A percentile compares a stretch with the other conserved stretches of the same genome.
These are phyloP conservation scores for Stenchaetothrips biformis DNA, from an alignment of 2,888 invertebrate genomes.

Conservation along the genomic window DNA sequence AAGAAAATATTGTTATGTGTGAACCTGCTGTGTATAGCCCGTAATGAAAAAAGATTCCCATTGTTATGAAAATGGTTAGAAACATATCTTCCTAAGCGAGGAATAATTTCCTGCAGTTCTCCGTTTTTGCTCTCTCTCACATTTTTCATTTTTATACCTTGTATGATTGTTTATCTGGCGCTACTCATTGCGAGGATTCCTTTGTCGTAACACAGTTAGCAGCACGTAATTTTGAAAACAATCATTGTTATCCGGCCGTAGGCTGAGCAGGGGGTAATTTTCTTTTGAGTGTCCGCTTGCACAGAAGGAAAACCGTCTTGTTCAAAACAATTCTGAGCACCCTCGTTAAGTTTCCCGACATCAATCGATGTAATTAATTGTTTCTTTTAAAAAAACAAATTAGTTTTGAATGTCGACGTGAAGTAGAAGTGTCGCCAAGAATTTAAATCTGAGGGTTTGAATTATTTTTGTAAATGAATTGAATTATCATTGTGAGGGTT, in stretches of 20 bases:
- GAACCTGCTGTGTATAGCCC: constrained; percentile 13
- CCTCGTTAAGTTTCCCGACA: background rate
- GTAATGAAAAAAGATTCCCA: constrained; percentile 3
- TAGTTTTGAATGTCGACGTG: background rate
- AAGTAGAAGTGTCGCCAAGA: background rate
- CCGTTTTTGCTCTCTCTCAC: background rate
- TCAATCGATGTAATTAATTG: background rate
- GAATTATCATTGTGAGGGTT: background rate
- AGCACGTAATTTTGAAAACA: background rate
- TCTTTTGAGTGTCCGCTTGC: background rate
- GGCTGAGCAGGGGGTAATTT: background rate
- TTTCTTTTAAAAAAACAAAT: background rate
- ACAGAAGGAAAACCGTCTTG: background rate
- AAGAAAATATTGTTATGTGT: constrained; percentile 5
- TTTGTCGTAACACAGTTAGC: background rate
- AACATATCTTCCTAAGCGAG: constrained; percentile 2
- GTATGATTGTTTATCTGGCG: background rate
- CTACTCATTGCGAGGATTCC: background rate
- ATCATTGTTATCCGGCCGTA: background rate
- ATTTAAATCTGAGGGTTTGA: background rate
- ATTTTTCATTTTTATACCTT: background rate
- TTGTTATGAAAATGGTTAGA: constrained; percentile 1
- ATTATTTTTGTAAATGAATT: constrained; percentile 18
- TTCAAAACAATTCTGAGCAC: background rate
- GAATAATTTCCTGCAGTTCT: background rate